Percentiles rank a stretch among this genome's conserved stretches.
Conservation (phyloP, 2,797 vertebrate genomes). For the Mus minutoides region DNA sequence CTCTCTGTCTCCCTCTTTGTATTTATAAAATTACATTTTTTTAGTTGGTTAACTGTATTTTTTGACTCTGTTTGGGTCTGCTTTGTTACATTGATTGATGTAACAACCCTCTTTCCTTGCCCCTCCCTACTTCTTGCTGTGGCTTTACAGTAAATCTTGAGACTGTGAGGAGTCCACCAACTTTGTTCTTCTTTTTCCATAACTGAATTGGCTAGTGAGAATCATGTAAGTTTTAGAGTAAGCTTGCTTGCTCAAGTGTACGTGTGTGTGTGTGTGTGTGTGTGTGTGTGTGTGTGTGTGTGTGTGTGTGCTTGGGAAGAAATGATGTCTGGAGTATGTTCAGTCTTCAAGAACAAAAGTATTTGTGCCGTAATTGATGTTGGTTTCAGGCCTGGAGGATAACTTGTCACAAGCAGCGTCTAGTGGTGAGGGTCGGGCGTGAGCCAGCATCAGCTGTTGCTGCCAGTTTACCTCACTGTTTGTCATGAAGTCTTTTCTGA, state of each 20-base stretch:
- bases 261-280: neutral
- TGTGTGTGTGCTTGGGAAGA: neutral
- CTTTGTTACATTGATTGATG: neutral
- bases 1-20: neutral
- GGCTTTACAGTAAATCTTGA: neutral
- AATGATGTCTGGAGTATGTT: neutral
- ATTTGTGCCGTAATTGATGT: neutral
- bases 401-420: neutral
- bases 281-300: too few species aligned
- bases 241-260: too few species aligned
- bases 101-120: neutral
- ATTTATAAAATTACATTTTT: neutral
- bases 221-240: neutral
- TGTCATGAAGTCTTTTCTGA: conserved; percentile 12
- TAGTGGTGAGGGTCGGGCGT: neutral
- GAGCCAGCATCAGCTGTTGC: neutral
- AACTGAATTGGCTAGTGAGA: neutral
- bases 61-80: neutral
- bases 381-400: neutral
- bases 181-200: neutral
- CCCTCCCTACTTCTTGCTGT: neutral
- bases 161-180: neutral
- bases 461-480: conserved; percentile 8
- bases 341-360: neutral
- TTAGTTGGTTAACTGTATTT: neutral